Percentiles rank a stretch among this genome's conserved stretches.
These are phyloP conservation scores for Busseola fusca DNA, from an alignment of 2,888 invertebrate genomes.

Conservation along the genomic window DNA sequence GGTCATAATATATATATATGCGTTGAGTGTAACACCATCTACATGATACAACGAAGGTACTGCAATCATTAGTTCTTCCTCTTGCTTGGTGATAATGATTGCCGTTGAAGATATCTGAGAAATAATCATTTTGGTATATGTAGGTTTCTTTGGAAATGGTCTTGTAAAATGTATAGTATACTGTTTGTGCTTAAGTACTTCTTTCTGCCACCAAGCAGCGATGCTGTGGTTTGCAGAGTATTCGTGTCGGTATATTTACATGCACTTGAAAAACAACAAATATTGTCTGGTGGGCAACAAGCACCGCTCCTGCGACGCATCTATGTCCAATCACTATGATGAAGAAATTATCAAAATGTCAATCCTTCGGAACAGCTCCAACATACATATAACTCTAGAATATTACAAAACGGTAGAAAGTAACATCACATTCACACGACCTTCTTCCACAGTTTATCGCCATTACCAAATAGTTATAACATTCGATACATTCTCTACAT, in stretches of 20 bases:
- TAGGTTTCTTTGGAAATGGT: too few relatives aligned
- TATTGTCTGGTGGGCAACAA: neutral
- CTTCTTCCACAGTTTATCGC: slow-evolving; percentile 27
- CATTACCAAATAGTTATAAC: slow-evolving; percentile 15
- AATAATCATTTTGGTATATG: neutral
- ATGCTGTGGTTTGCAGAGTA: neutral
- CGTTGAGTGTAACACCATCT: neutral
- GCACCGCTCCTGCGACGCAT: neutral
- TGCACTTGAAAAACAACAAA: too few relatives aligned
- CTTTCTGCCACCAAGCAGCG: neutral
- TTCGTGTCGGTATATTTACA: neutral
- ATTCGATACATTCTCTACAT: slow-evolving; percentile 12
- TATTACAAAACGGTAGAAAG: slow-evolving; percentile 11
- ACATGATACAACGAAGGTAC: neutral
- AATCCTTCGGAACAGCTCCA: neutral
- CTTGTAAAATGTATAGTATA: too few relatives aligned
- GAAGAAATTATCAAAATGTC: neutral
- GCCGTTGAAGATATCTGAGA: neutral
- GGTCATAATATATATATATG: neutral
- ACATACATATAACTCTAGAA: neutral
- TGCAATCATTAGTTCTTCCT: neutral
- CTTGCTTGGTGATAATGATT: neutral
- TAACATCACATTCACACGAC: slow-evolving; percentile 15
- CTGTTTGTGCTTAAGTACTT: neutral
- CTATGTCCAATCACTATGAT: neutral